These are phyloP conservation scores for Dorcus parallelipipedus DNA, from an alignment of 2,888 invertebrate species.

Conservation along the genomic window DNA sequence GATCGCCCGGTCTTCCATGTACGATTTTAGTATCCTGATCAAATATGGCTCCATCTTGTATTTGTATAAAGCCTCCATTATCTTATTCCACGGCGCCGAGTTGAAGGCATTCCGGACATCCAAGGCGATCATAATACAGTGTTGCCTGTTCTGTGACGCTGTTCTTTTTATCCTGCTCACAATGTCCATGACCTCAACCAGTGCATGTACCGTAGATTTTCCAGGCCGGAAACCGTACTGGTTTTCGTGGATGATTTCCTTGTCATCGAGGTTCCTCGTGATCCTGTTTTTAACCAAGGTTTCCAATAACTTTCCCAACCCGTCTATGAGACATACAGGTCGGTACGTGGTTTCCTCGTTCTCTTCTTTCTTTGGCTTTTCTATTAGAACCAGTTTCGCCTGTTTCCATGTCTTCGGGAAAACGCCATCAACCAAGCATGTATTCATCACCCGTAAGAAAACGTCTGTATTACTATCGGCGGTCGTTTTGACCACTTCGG, in stretches of 20 bases:
- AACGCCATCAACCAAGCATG: too few relatives aligned
- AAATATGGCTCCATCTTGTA: not conserved
- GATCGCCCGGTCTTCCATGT: not conserved
- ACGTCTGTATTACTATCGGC: too few relatives aligned
- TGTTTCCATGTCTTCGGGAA: slow-evolving; percentile 5
- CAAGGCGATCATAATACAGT: too few relatives aligned
- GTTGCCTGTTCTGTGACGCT: too few relatives aligned
- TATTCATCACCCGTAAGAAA: too few relatives aligned
- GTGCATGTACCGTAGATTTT: too few relatives aligned
- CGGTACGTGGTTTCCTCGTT: slow-evolving; percentile 4
- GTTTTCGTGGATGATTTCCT: not conserved
- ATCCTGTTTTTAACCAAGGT: slow-evolving; percentile 4
- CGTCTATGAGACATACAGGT: slow-evolving; percentile 4
- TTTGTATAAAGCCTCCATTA: not conserved
- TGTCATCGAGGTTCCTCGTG: not conserved
- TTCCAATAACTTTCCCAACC: slow-evolving; percentile 14
- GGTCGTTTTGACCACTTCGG: too few relatives aligned
- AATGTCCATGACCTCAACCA: too few relatives aligned
- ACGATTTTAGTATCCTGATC: not conserved
- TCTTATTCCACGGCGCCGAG: too few relatives aligned
- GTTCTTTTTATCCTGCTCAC: too few relatives aligned
- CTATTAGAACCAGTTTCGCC: slow-evolving; percentile 5
- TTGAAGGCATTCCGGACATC: too few relatives aligned
- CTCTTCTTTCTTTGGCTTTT: not conserved
- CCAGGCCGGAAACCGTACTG: too few relatives aligned